A percentile compares a stretch with the other conserved stretches of the same genome.
phyloP scores from a whole-genome alignment of 2,888 invertebrate genomes.

The Tachystola acroxantha region DNA sequence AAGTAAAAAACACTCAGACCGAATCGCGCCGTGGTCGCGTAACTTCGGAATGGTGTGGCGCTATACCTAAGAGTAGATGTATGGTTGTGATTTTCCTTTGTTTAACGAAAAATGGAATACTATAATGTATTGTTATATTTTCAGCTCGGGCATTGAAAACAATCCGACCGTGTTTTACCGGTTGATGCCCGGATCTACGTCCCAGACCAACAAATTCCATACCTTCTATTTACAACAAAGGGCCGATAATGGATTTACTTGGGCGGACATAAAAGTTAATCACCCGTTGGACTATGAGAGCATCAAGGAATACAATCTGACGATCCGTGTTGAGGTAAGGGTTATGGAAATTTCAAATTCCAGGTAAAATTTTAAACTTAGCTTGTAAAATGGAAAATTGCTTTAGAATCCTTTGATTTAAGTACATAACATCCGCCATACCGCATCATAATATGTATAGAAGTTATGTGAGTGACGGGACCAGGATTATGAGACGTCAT shows the following conservation, averaged over 20 bases:
- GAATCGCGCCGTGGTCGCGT: too few species aligned
- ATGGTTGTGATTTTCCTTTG: conserved; percentile 14
- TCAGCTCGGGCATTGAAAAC: conserved; percentile 96
- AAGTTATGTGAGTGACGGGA: too few species aligned
- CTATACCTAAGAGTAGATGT: too few species aligned
- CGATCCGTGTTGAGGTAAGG: conserved; percentile 95
- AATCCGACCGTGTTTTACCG: conserved; percentile 97
- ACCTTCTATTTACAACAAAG: conserved; percentile 97
- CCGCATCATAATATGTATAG: too few species aligned
- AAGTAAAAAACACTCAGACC: too few species aligned
- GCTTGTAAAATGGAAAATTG: too few species aligned
- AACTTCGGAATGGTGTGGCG: too few species aligned
- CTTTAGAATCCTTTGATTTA: too few species aligned
- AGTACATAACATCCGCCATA: too few species aligned
- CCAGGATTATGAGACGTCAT: too few species aligned
- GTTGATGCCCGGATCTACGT: conserved; percentile 96
- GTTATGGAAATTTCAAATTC: too few species aligned
- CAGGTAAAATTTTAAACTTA: too few species aligned
- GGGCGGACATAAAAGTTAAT: conserved; percentile 98
- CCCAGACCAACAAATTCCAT: conserved; percentile 97
- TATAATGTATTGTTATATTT: conserved; percentile 45
- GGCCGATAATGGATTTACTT: conserved; percentile 93
- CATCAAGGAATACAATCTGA: conserved; percentile 96
- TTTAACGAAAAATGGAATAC: conserved; percentile 17
- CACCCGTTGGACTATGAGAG: conserved; percentile 96